These are phyloP conservation scores for Sebastes minor DNA, from an alignment of 2,797 vertebrate genomes.

Conservation along the genomic window DNA sequence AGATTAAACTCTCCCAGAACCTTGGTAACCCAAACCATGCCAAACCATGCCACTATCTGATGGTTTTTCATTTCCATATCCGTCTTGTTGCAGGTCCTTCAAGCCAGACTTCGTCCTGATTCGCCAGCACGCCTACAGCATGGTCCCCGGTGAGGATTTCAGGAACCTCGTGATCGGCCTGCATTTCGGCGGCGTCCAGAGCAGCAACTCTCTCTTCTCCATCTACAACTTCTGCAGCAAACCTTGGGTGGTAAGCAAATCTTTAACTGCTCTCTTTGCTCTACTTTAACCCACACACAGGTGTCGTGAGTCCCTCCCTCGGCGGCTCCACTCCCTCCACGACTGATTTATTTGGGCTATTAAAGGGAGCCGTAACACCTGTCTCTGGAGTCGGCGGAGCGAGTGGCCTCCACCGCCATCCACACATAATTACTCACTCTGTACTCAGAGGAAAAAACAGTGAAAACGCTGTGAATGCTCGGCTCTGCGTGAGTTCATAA, in stretches of 20 bases:
- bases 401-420: constrained; percentile 2
- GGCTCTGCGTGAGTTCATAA: not conserved
- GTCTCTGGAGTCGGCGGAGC: constrained; percentile 16
- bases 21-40: not conserved
- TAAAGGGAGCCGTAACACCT: constrained; percentile 59
- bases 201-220: constrained; percentile 93
- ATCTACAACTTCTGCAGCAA: constrained; percentile 99
- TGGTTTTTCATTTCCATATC: not conserved
- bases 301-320: not conserved
- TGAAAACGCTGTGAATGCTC: not conserved
- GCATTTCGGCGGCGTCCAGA: constrained; percentile 89
- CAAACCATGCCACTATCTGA: not conserved
- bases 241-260: constrained; percentile 84
- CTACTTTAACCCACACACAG: constrained; percentile 14
- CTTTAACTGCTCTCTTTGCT: not conserved
- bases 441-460: not conserved
- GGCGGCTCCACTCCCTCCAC: constrained; percentile 5
- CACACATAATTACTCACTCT: constrained; percentile 28
- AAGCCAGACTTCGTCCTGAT: constrained; percentile 95
- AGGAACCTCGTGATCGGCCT: constrained; percentile 93
- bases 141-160: constrained; percentile 94
- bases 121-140: constrained; percentile 95
- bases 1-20: not conserved
- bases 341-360: constrained; percentile 63
- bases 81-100: constrained; percentile 85